Base-by-base conservation (phyloP, 1,140 invertebrate species). In the Orchestia grillus region DNA sequence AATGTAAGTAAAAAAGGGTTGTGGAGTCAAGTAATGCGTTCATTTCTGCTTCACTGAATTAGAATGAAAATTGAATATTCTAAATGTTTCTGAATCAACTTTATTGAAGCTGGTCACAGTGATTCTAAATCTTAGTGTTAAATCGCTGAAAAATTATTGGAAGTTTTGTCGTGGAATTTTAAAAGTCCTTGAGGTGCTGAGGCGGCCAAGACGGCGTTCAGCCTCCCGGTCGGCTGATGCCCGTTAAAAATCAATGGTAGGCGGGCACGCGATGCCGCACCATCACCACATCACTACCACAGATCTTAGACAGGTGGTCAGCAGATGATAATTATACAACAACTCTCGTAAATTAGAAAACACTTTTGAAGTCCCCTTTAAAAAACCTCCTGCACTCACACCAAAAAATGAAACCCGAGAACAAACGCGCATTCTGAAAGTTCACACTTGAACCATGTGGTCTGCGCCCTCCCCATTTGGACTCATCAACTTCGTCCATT, bases 201-300 rank as follows among this genome's bases (percentile, higher is more conserved):
- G 36, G 62, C 15, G 1, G 28, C 62, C 36, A 15, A 77, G 62
- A 36, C 28, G 11, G 28, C 62, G 6, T 77, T 77, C 28, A 77
- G 62, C 62, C 62, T 77, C 28, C 62, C 62, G 62, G 62, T 28
- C 62, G 1, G 15, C 62, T 23, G 62, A 77, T 77, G 62, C 62
- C 62, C 62, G 62, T 77, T 77, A 77, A 77, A 77, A 77, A 77
- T 77, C 62, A 77, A 77, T 77, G 62, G 62, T 77, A 28, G 62
- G 15, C 28, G 62, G 62, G 62, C 62, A 77, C 62, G 62, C 36
- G 62, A 77, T 77, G 62, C 11, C 11, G 11, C 62, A 77, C 62
- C 62, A 77, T 77, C 62, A 77, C 62, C 62, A 77, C 62, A 77
- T 77, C 62, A 77, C 62, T 77, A 77, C 62, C 62, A 77, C 62